Conservation (phyloP, 2,113 vertebrate species). For the Thamnaconus septentrionalis region DNA sequence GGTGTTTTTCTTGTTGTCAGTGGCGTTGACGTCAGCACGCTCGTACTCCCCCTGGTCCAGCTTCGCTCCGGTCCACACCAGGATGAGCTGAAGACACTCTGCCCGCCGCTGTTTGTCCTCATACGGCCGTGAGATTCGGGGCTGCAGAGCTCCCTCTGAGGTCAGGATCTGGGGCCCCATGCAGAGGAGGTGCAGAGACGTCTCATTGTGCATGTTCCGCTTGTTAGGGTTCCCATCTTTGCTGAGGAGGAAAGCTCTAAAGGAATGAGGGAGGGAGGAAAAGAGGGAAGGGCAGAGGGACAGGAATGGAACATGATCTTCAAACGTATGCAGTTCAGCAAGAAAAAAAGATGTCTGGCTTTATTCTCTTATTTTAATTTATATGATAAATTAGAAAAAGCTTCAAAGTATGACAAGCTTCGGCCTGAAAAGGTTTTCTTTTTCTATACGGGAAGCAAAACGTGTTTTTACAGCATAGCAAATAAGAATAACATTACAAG, state of each 20-base stretch:
- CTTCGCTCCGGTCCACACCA: constrained; percentile 96
- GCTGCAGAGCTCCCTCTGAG: constrained; percentile 89
- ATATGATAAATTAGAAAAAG: too few species aligned
- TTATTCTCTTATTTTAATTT: too few species aligned
- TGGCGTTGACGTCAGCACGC: constrained; percentile 87
- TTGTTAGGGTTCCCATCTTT: constrained; percentile 99
- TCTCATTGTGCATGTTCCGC: constrained; percentile 96
- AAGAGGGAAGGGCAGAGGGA: neutral
- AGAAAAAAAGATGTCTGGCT: too few species aligned
- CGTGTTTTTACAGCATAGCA: too few species aligned
- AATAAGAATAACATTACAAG: too few species aligned
- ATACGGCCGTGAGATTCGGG: constrained; percentile 83
- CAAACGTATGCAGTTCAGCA: too few species aligned
- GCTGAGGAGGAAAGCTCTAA: constrained; percentile 90
- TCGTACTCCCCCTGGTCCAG: constrained; percentile 95
- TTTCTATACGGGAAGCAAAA: too few species aligned
- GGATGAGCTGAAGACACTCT: constrained; percentile 90
- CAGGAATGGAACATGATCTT: neutral
- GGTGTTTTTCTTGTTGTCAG: constrained; percentile 95
- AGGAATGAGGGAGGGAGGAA: neutral
- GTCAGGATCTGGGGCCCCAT: constrained; percentile 96
- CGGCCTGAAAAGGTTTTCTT: neutral
- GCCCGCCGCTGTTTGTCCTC: constrained; percentile 90
- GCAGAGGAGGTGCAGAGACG: constrained; percentile 94
- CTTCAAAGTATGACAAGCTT: too few species aligned